Evolutionary conservation across 2,113 vertebrate species (phyloP), one percentile per base, ranked within the genome.

Genomic region (Rutilus rutilus): DNA sequence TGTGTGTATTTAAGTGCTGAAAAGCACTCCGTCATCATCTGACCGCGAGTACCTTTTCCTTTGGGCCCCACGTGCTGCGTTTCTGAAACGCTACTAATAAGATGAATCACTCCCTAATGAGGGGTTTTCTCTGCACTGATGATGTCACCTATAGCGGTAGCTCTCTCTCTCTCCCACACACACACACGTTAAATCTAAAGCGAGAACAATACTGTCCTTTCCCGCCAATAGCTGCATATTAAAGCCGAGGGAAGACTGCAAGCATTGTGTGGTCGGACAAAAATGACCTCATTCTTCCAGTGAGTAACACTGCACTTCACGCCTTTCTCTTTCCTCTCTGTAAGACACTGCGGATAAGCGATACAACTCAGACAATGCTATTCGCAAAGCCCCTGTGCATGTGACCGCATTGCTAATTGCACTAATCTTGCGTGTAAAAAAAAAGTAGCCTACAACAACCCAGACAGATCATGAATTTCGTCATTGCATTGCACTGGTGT

Each of bases 1-100:
- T 82, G 4, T 86, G 78, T 75, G 54, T 76, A 42, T 25, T 71
- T 47, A 10, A 52, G 62, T 15, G 59, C 33, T 86, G 33, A 36
- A 77, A 54, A 60, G 82, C 76, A 82, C 82, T 50, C 3, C 25
- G 39, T 84, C 77, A 73, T 54, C 82, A 74, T 45, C 30, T 79
- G 25, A 77, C 9, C 62, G 64, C 74, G 82, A 17, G 87, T 90
- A 89, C 92, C 78, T 86, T 94, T 50, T 93, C 54, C 64, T 92
- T 91, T 1, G 89, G 91, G 86, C 89, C 90, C 60, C 89, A 90
- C 65, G 69, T 92, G 3, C 74, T 86, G 71, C 71, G 79, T 67
- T 80, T 84, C 69, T 81, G 42, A 86, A 82, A 71, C 60, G 45
- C 59, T 90, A 69, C 71, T 36, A 79, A 69, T 67, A 80, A 45